Percentiles rank a stretch among this genome's conserved stretches.
Conservation (phyloP, 2,113 vertebrate species). For the Sisor rabdophorus region DNA sequence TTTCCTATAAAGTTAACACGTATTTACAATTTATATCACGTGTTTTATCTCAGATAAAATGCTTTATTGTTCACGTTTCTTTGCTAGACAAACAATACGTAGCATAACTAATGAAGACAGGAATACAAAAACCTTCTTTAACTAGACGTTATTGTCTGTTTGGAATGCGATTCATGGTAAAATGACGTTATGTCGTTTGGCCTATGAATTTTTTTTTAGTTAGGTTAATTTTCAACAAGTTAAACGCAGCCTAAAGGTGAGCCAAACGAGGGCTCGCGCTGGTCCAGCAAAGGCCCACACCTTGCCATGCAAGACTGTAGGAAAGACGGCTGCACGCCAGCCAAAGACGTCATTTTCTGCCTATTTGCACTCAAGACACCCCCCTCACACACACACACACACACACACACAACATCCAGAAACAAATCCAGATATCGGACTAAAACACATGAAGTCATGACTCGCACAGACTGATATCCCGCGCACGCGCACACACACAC, state of each 20-base stretch:
- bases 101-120: neutral
- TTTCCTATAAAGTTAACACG: neutral
- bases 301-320: conserved; percentile 16
- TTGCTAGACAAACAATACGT: neutral
- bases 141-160: neutral
- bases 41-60: neutral
- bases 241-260: conserved; percentile 12
- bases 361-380: conserved; percentile 13
- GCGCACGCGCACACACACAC: neutral
- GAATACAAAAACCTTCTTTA: neutral
- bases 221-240: conserved; percentile 5
- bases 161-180: neutral
- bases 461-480: neutral
- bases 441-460: neutral
- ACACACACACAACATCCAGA: neutral
- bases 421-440: conserved; percentile 12
- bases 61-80: neutral
- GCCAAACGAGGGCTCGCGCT: conserved; percentile 7
- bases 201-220: too few relatives aligned
- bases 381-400: too few relatives aligned
- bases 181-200: neutral
- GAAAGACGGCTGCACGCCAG: conserved; percentile 24
- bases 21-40: neutral
- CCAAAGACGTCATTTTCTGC: conserved; percentile 41
- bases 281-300: conserved; percentile 31